Evolutionary conservation across 2,113 vertebrate genomes (phyloP).

Genomic region (Etheostoma spectabile): DNA sequence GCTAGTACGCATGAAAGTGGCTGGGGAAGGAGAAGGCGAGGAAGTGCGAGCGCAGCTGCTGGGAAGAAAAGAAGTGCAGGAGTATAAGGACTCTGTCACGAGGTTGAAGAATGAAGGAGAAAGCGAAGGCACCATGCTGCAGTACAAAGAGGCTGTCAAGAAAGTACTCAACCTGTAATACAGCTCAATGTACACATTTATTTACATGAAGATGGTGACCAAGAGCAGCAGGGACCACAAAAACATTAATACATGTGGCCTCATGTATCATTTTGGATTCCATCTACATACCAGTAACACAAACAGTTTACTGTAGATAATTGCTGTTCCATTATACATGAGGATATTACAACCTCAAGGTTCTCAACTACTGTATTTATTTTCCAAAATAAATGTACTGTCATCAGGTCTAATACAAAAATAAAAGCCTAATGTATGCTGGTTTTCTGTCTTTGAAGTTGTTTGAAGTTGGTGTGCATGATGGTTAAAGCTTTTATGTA

Average conservation of each 20-base stretch:
- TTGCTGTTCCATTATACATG: neutral
- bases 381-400: constrained; percentile 20
- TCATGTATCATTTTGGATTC: neutral
- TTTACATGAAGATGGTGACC: constrained; percentile 16
- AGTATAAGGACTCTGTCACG: constrained; percentile 87
- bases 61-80: constrained; percentile 82
- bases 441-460: constrained; percentile 4
- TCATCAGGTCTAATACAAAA: constrained; percentile 31
- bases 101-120: constrained; percentile 92
- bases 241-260: neutral
- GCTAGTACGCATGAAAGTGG: constrained; percentile 81
- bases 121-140: constrained; percentile 83
- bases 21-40: constrained; percentile 70
- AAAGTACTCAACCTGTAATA: constrained; percentile 83
- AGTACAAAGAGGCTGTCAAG: constrained; percentile 94
- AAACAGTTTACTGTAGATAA: constrained; percentile 5
- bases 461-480: neutral
- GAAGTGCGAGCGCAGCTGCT: constrained; percentile 85
- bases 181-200: neutral
- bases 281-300: neutral
- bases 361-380: constrained; percentile 51
- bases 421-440: constrained; percentile 40
- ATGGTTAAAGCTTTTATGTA: constrained; percentile 13
- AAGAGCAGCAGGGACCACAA: constrained; percentile 4
- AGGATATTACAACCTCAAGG: constrained; percentile 1